Conservation (phyloP, 2,888 invertebrate species). For the Pristionchus japonicus region DNA sequence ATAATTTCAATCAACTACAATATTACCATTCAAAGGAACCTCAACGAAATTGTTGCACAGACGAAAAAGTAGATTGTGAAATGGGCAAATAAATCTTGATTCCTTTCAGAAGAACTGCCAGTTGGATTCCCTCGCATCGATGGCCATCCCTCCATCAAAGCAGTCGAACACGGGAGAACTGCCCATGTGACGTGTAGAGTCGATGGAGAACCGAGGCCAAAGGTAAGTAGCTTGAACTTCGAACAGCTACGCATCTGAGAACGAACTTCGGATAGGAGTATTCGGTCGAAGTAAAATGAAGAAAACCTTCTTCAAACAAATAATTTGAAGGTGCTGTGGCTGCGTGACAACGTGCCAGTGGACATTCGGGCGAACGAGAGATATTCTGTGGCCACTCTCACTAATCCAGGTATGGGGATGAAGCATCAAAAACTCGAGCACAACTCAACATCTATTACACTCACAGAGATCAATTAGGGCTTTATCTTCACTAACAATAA, state of each 20-base stretch:
- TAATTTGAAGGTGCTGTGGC: conserved; percentile 88
- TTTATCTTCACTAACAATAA: too few species aligned
- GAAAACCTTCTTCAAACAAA: too few species aligned
- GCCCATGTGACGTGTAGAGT: conserved; percentile 91
- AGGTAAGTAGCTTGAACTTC: conserved; percentile 80
- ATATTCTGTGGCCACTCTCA: conserved; percentile 87
- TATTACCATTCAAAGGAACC: too few species aligned
- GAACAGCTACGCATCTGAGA: too few species aligned
- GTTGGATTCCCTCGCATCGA: conserved; percentile 91
- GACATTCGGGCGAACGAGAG: conserved; percentile 84
- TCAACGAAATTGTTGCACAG: too few species aligned
- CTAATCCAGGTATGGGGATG: conserved; percentile 83
- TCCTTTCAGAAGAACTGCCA: conserved; percentile 84
- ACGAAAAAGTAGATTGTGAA: too few species aligned
- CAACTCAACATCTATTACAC: not conserved
- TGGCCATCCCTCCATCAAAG: conserved; percentile 90
- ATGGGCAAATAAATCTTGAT: too few species aligned
- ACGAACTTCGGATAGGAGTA: too few species aligned
- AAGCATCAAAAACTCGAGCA: too few species aligned
- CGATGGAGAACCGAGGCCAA: conserved; percentile 85
- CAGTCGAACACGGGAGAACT: conserved; percentile 94
- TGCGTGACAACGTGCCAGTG: conserved; percentile 86
- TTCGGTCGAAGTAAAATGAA: too few species aligned
- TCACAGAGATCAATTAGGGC: not conserved
- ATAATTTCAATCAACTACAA: not conserved